A percentile compares a stretch with the other conserved stretches of the same genome.
Evolutionary conservation across 1,140 invertebrate genomes (phyloP).

Genomic region (Agrilus planipennis): DNA sequence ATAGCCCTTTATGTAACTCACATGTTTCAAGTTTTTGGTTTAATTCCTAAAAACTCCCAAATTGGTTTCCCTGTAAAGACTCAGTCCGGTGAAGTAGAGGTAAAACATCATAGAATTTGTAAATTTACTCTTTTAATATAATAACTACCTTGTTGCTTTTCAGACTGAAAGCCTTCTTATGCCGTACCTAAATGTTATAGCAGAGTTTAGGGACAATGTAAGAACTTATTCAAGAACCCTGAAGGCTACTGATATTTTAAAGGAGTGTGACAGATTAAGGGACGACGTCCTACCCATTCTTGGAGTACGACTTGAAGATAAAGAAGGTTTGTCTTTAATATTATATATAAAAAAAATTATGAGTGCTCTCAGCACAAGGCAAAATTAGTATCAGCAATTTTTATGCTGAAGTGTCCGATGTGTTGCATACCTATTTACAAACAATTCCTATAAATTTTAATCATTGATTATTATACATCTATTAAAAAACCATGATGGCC

Average conservation of each 20-base stretch:
- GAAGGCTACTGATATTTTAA: conserved; percentile 64
- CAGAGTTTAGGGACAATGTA: conserved; percentile 76
- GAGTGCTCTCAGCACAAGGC: too few species aligned
- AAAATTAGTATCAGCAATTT: too few species aligned
- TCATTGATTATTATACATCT: too few species aligned
- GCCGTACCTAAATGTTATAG: conserved; percentile 78
- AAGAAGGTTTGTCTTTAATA: conserved; percentile 41
- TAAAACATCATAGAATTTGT: neutral
- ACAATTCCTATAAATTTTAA: too few species aligned
- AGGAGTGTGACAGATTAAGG: conserved; percentile 78
- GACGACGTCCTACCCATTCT: conserved; percentile 81
- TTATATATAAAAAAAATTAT: neutral
- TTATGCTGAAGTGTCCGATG: too few species aligned
- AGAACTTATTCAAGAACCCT: conserved; percentile 59
- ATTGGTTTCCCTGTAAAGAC: conserved; percentile 67
- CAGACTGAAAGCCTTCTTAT: conserved; percentile 61
- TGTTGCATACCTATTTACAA: too few species aligned
- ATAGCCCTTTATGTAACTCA: conserved; percentile 74
- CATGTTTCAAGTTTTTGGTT: conserved; percentile 82
- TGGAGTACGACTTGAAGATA: conserved; percentile 90
- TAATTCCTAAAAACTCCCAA: conserved; percentile 52
- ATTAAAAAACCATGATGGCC: too few species aligned
- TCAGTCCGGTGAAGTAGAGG: conserved; percentile 38
- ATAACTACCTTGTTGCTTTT: neutral
- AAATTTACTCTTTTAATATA: neutral